These are phyloP conservation scores for Dolomedes plantarius DNA, from an alignment of 2,888 invertebrate genomes.

Conservation along the genomic window DNA sequence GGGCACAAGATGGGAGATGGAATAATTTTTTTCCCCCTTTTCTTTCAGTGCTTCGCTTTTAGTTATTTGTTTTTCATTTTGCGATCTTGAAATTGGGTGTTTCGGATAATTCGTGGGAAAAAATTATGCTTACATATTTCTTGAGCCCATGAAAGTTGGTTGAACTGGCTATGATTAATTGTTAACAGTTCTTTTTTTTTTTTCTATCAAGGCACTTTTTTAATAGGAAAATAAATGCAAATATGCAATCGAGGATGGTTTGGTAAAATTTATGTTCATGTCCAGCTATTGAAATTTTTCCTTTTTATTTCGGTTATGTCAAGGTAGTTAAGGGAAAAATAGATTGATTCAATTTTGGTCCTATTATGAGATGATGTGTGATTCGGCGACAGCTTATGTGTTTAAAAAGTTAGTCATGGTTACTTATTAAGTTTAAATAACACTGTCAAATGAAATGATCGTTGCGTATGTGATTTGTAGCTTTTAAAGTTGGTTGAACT, in stretches of 20 bases:
- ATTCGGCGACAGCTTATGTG: too few relatives aligned
- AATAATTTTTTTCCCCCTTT: neutral
- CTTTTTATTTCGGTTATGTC: neutral
- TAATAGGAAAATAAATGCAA: neutral
- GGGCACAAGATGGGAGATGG: constrained; percentile 6
- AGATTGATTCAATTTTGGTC: too few relatives aligned
- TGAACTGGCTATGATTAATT: neutral
- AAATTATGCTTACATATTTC: constrained; percentile 1
- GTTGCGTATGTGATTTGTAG: too few relatives aligned
- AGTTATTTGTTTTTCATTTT: neutral
- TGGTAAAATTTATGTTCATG: neutral
- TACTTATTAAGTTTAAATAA: too few relatives aligned
- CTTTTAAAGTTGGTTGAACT: too few relatives aligned
- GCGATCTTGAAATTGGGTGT: constrained; percentile 3
- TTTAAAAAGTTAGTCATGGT: too few relatives aligned
- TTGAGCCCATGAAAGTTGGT: constrained; percentile 2
- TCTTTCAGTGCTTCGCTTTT: too few relatives aligned
- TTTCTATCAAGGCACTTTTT: neutral
- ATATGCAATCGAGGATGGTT: neutral
- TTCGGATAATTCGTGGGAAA: constrained; percentile 33
- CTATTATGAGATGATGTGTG: too few relatives aligned
- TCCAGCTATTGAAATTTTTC: neutral
- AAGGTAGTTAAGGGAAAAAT: too few relatives aligned
- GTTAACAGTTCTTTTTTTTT: neutral
- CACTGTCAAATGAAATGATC: too few relatives aligned